Percentiles rank a stretch among this genome's conserved stretches.
Conservation (phyloP, 2,888 invertebrate genomes). For the Cetonia aurata region DNA sequence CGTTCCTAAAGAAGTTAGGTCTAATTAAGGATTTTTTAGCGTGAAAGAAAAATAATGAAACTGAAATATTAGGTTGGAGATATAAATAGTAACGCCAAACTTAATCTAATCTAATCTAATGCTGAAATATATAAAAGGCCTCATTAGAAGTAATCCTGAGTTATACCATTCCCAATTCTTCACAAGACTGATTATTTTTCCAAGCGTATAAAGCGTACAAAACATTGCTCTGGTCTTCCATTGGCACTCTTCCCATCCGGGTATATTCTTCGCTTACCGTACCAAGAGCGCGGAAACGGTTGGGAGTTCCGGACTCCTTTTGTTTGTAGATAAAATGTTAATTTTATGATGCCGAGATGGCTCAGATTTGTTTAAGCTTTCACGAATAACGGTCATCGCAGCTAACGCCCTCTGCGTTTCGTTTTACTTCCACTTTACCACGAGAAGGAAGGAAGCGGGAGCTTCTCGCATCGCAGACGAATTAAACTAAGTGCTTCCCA, state of each 20-base stretch:
- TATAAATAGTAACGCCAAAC: no score
- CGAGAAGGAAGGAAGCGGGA: neutral
- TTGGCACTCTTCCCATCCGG: neutral
- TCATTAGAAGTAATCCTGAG: no score
- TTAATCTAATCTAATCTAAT: no score
- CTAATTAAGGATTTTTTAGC: no score
- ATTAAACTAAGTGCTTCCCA: conserved; percentile 45
- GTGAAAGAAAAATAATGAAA: no score
- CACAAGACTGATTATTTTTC: no score
- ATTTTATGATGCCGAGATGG: conserved; percentile 48
- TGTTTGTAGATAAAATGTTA: conserved; percentile 52
- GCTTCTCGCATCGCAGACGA: conserved; percentile 39
- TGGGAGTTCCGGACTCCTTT: conserved; percentile 31
- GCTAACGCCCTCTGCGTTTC: conserved; percentile 21
- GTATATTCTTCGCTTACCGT: neutral
- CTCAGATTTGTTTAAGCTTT: conserved; percentile 50
- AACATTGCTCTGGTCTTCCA: no score
- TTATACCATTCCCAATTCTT: no score
- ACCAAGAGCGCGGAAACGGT: conserved; percentile 4
- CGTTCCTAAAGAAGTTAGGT: no score
- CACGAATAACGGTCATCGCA: conserved; percentile 41
- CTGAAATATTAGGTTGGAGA: no score
- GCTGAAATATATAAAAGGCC: no score
- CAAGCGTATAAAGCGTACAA: no score
- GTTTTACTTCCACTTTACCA: conserved; percentile 20